Conservation (phyloP, 2,888 invertebrate species). For the Tipula unca region DNA sequence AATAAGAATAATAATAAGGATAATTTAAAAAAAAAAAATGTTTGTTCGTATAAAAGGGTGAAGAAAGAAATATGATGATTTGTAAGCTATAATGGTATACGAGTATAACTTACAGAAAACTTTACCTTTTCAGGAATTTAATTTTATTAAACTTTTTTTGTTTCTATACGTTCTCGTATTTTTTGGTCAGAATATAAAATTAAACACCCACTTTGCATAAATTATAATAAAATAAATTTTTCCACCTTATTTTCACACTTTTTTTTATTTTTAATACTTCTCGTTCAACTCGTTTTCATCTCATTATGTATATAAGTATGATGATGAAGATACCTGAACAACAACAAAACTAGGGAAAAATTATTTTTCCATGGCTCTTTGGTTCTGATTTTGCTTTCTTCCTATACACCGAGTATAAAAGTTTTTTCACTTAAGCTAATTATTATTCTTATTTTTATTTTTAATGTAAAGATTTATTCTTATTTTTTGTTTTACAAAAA, state of each 20-base stretch:
- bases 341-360: neutral
- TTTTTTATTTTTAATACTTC: neutral
- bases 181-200: conserved; percentile 8
- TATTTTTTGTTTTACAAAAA: neutral
- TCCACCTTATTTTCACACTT: conserved; percentile 8
- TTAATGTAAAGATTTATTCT: neutral
- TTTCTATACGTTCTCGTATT: neutral
- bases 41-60: neutral
- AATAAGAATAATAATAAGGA: conserved; percentile 4
- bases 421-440: conserved; percentile 14
- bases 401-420: too few relatives aligned
- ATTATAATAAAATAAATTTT: neutral
- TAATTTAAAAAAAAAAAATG: neutral
- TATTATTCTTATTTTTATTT: neutral
- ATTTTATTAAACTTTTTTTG: neutral
- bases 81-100: conserved; percentile 3
- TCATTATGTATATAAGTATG: neutral
- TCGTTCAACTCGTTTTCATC: conserved; percentile 14
- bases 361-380: neutral
- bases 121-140: conserved; percentile 8
- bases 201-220: conserved; percentile 14
- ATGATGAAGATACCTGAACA: neutral
- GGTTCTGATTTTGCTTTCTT: neutral
- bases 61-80: conserved; percentile 8
- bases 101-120: neutral